Conservation (phyloP, 2,888 invertebrate species). For the Opisthograptis luteolata region DNA sequence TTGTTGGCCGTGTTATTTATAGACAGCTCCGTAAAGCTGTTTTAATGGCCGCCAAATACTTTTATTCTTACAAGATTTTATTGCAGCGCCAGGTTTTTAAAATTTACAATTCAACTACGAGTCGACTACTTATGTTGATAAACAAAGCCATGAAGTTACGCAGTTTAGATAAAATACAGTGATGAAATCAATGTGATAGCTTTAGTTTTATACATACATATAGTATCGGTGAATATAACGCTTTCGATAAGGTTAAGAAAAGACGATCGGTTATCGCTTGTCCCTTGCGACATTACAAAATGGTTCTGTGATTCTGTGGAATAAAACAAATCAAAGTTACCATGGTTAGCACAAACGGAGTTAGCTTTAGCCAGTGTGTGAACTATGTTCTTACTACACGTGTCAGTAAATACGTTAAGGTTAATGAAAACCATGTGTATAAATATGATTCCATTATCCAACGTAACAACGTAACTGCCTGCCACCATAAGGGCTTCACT, state of each 20-base stretch:
- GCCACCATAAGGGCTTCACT: no score
- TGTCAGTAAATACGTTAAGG: slow-evolving; percentile 12
- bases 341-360: background rate
- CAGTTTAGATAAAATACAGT: slow-evolving; percentile 24
- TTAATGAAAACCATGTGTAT: slow-evolving; percentile 1
- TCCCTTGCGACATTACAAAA: slow-evolving; percentile 30
- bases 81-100: slow-evolving; percentile 10
- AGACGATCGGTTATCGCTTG: slow-evolving; percentile 31
- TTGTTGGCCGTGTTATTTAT: slow-evolving; percentile 38
- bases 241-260: no score
- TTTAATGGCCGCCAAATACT: slow-evolving; percentile 21
- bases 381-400: background rate
- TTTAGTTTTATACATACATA: background rate
- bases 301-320: slow-evolving; percentile 5
- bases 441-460: background rate
- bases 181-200: slow-evolving; percentile 18
- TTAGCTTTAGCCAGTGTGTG: background rate
- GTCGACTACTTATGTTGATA: slow-evolving; percentile 19
- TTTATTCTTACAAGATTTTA: slow-evolving; percentile 17
- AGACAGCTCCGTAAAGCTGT: slow-evolving; percentile 4
- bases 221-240: no score
- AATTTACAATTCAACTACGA: slow-evolving; percentile 4
- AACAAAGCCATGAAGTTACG: slow-evolving; percentile 25
- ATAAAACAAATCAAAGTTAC: no score
- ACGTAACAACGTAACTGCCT: background rate